These are phyloP conservation scores for Hycleus cichorii DNA, from an alignment of 1,140 invertebrate species.

Conservation along the genomic window DNA sequence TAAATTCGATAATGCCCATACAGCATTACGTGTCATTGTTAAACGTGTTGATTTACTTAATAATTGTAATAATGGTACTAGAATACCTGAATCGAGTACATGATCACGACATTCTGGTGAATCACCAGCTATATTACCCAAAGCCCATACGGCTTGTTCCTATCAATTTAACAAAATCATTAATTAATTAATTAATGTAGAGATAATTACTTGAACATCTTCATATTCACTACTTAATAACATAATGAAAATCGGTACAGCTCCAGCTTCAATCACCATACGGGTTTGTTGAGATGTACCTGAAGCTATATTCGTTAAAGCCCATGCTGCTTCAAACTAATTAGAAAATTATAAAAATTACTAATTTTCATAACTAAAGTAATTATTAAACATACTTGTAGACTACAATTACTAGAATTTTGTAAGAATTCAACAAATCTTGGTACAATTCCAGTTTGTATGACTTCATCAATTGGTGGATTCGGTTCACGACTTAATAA, in stretches of 20 bases:
- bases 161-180: slow-evolving; percentile 41
- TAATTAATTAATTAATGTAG: background rate
- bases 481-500: slow-evolving; percentile 92
- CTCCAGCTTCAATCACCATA: slow-evolving; percentile 89
- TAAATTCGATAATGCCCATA: slow-evolving; percentile 94
- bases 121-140: slow-evolving; percentile 96
- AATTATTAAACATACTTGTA: slow-evolving; percentile 57
- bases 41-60: slow-evolving; percentile 73
- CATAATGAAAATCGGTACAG: slow-evolving; percentile 85
- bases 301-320: slow-evolving; percentile 94
- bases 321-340: slow-evolving; percentile 98
- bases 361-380: too few relatives aligned
- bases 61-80: slow-evolving; percentile 84
- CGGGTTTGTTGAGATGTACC: slow-evolving; percentile 91
- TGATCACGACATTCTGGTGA: slow-evolving; percentile 88
- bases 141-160: slow-evolving; percentile 93
- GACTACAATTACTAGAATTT: slow-evolving; percentile 71
- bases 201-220: slow-evolving; percentile 57
- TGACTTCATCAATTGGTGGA: slow-evolving; percentile 98
- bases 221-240: slow-evolving; percentile 74
- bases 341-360: slow-evolving; percentile 29
- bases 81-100: slow-evolving; percentile 77
- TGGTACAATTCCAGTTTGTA: slow-evolving; percentile 91
- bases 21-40: slow-evolving; percentile 94
- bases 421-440: slow-evolving; percentile 91